phyloP scores from a whole-genome alignment of 2,113 vertebrate genomes.

The Machaerirhynchus nigripectus region DNA sequence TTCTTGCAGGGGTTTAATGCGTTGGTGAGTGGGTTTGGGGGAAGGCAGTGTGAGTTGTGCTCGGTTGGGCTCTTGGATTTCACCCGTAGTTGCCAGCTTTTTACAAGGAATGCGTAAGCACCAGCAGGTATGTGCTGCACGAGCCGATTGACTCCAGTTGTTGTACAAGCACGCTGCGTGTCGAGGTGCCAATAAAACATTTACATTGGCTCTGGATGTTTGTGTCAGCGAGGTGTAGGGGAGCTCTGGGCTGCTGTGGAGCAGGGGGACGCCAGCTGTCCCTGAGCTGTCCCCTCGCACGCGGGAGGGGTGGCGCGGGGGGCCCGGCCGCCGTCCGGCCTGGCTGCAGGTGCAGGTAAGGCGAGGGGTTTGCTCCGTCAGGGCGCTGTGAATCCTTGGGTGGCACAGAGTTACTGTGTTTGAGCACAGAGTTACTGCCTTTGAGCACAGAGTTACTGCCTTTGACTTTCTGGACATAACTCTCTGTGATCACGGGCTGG shows the following conservation, averaged over 20 bases:
- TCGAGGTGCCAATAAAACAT: not conserved
- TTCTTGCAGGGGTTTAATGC: not conserved
- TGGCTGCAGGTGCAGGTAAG: not conserved
- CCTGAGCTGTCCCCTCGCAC: not conserved
- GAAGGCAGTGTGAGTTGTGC: not conserved
- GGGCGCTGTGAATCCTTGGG: not conserved
- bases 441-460: not conserved
- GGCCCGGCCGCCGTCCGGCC: not conserved
- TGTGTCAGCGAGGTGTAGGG: not conserved
- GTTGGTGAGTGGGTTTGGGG: not conserved
- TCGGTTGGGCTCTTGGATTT: not conserved
- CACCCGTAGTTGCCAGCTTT: not conserved
- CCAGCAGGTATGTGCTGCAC: slow-evolving; percentile 13
- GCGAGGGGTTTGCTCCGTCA: not conserved
- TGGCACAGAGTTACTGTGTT: not conserved
- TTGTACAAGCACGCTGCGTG: not conserved
- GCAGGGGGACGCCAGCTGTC: not conserved
- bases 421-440: not conserved
- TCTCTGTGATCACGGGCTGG: rapidly evolving
- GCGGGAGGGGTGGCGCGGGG: rapidly evolving
- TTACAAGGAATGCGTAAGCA: not conserved
- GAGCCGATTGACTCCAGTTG: not conserved
- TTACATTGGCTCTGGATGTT: not conserved
- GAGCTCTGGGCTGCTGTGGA: not conserved
- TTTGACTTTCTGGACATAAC: not conserved